Base-by-base conservation (phyloP, 2,797 vertebrate species). In the Margarornis squamiger region DNA sequence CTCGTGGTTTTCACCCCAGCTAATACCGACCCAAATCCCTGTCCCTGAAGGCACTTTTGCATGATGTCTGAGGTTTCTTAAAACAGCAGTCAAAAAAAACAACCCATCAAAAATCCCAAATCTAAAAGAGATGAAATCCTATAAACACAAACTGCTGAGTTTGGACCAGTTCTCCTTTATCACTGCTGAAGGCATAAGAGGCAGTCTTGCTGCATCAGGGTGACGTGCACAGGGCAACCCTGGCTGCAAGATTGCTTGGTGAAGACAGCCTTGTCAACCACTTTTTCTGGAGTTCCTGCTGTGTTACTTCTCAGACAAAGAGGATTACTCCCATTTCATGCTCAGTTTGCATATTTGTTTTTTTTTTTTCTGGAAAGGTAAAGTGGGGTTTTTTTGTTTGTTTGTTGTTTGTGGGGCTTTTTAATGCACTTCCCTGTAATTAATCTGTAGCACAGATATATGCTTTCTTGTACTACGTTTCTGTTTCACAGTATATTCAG, bases 401-500 rank as follows among this genome's bases (percentile, higher is more conserved):
- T 80, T 87, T 27, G 61, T 51, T 74, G 39, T 71, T 45, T 45
- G 45, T 21, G 20, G 20, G 10, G 88, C 20, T 32, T 54, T 54
- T 54, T 21, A 54, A 62, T 14, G 30, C 72, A 10, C 36, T 73
- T 78, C 36, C 43, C 77, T 78, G 80, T 85, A 96, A 92, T 95
- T 95, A 94, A 80, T 80, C 77, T 85, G 48, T 55, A 94, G 58
- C 46, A 70, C 15, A 91, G 86, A 55, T 93, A 75, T n/a, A 82
- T 75, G 61, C 17, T 83, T 86, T 93, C 92, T 91, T 80, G 84
- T 77, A 27, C 70, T 79, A n/a, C 0, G 8, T 77, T 92, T 94
- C 86, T 86, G 61, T 83, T 95, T 95, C 49, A n/a, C 19, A 34
- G 32, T 90, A 79, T 72, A 87, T 94, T 95, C 67, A 86, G 66